Evolutionary conservation across 1,140 invertebrate genomes (phyloP).

Genomic region (Chlorops oryzae): DNA sequence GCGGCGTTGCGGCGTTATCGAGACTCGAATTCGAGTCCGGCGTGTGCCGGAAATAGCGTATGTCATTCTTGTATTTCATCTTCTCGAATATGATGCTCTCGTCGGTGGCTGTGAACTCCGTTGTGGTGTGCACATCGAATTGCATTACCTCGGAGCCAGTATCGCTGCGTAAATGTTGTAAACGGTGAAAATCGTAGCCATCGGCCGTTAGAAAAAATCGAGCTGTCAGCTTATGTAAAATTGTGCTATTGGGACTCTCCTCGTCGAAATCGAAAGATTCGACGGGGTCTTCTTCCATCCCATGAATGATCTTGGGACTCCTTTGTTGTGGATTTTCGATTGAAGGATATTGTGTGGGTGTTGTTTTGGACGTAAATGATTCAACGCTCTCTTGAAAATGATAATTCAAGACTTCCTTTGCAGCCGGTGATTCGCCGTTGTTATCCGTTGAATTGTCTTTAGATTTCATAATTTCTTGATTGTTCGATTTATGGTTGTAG

Average conservation of each 20-base stretch:
- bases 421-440: no score
- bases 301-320: constrained; percentile 6
- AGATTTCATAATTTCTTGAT: no score
- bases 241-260: neutral
- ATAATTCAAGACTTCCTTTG: no score
- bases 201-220: constrained; percentile 14
- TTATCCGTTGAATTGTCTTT: no score
- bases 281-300: constrained; percentile 14
- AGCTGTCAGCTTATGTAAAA: constrained; percentile 11
- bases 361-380: no score
- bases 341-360: no score
- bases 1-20: no score
- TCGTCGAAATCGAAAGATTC: constrained; percentile 15
- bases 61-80: constrained; percentile 34
- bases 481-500: no score
- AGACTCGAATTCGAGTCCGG: constrained; percentile 40
- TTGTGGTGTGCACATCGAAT: constrained; percentile 1
- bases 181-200: constrained; percentile 19
- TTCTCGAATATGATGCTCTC: constrained; percentile 32
- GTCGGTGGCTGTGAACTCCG: neutral
- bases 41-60: constrained; percentile 39
- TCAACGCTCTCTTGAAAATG: no score
- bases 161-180: constrained; percentile 15
- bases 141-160: constrained; percentile 6
- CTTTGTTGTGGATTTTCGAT: no score